Evolutionary conservation across 2,888 invertebrate species (phyloP).

Genomic region (Apamea crenata): DNA sequence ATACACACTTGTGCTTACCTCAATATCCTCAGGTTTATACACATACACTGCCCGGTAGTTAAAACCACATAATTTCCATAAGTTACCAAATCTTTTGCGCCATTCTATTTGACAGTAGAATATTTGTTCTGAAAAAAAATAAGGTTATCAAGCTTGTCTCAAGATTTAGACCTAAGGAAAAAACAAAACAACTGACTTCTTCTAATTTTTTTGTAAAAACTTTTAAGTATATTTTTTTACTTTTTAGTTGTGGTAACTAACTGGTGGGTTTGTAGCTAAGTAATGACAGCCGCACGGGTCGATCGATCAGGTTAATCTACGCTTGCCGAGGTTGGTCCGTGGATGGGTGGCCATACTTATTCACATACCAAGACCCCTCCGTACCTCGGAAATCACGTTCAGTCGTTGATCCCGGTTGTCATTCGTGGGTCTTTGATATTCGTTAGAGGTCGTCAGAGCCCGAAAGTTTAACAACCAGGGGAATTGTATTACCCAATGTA

Average conservation of each 20-base stretch:
- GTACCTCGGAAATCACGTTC: no score
- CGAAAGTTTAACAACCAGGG: no score
- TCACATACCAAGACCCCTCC: no score
- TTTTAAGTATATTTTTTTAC: not conserved
- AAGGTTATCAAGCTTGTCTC: not conserved
- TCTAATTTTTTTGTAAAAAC: not conserved
- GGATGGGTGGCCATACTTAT: no score
- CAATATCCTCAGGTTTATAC: slow-evolving; percentile 64
- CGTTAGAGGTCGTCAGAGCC: no score
- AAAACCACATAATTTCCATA: slow-evolving; percentile 57
- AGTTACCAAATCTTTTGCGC: slow-evolving; percentile 51
- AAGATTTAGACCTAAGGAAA: not conserved
- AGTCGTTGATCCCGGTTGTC: no score
- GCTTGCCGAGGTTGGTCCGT: no score
- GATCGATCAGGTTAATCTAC: no score
- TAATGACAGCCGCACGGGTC: no score
- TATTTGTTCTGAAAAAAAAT: slow-evolving; percentile 40
- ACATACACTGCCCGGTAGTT: slow-evolving; percentile 58
- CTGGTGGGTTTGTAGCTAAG: no score
- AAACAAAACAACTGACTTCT: not conserved
- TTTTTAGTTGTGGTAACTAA: not conserved
- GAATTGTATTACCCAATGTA: no score
- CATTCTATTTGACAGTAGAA: slow-evolving; percentile 42
- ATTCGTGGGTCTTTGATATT: no score
- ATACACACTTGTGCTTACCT: slow-evolving; percentile 52